A percentile compares a stretch with the other conserved stretches of the same genome.
phyloP scores from a whole-genome alignment of 2,113 vertebrate species.

The Butastur rufipennis region DNA sequence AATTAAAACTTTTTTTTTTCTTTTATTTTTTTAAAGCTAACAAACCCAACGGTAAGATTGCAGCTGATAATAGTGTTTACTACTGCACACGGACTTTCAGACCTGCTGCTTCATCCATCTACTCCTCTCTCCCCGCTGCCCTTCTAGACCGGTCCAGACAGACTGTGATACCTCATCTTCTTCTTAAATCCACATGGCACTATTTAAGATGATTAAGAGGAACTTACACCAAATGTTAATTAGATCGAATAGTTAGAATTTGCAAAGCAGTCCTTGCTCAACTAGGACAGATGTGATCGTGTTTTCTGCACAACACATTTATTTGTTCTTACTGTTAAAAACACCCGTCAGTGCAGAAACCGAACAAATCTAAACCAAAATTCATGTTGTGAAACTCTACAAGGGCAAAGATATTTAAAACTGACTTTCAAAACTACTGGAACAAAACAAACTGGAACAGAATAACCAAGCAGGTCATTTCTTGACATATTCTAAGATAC shows the following conservation, averaged over 20 bases:
- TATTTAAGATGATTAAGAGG: background rate
- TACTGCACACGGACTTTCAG: background rate
- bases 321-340: background rate
- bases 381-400: background rate
- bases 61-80: background rate
- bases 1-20: background rate
- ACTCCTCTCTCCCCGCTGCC: background rate
- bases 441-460: background rate
- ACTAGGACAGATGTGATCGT: background rate
- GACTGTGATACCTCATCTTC: background rate
- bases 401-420: background rate
- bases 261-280: background rate
- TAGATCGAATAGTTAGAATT: background rate
- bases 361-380: background rate
- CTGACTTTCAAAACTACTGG: background rate
- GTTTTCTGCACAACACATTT: background rate
- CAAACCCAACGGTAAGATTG: background rate
- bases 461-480: background rate
- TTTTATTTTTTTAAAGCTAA: background rate
- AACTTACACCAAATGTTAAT: background rate
- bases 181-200: background rate
- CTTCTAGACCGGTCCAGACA: background rate
- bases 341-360: background rate
- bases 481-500: background rate
- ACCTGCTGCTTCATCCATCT: background rate